Percentiles rank a stretch among this genome's conserved stretches.
phyloP scores from a whole-genome alignment of 2,113 vertebrate genomes.

The Embiotoca jacksoni region DNA sequence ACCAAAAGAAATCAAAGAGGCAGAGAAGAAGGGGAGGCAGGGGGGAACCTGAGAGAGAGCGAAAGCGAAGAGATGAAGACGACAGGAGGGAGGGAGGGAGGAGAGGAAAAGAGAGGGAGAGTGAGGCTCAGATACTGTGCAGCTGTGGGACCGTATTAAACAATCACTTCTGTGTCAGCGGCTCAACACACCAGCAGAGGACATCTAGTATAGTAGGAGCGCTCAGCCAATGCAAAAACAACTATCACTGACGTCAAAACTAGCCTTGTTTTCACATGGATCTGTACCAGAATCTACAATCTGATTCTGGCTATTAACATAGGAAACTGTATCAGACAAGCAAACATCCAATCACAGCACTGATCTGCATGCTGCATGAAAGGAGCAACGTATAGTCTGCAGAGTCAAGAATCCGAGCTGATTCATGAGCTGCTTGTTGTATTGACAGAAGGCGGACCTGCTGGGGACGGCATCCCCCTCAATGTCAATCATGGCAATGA shows the following conservation, averaged over 20 bases:
- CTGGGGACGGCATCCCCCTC: slow-evolving; percentile 38
- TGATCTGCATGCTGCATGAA: slow-evolving; percentile 23
- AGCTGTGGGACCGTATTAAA: slow-evolving; percentile 74
- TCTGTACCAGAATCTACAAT: neutral
- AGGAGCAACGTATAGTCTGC: slow-evolving; percentile 26
- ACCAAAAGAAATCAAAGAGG: slow-evolving; percentile 43
- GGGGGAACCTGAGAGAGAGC: slow-evolving; percentile 27
- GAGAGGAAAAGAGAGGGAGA: slow-evolving; percentile 22
- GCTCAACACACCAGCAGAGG: slow-evolving; percentile 60
- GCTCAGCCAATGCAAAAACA: slow-evolving; percentile 29
- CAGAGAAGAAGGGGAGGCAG: slow-evolving; percentile 3
- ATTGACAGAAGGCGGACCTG: slow-evolving; percentile 51
- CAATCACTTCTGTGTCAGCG: slow-evolving; percentile 76
- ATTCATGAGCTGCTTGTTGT: slow-evolving; percentile 56
- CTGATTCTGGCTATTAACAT: slow-evolving; percentile 19
- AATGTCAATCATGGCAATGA: slow-evolving; percentile 59
- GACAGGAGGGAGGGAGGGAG: slow-evolving; percentile 27
- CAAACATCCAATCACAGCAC: slow-evolving; percentile 16
- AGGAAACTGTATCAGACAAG: slow-evolving; percentile 1
- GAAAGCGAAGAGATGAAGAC: slow-evolving; percentile 49
- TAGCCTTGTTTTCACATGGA: slow-evolving; percentile 6
- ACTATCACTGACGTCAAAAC: slow-evolving; percentile 40
- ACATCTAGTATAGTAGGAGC: slow-evolving; percentile 51
- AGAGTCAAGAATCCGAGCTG: slow-evolving; percentile 49
- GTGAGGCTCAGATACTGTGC: slow-evolving; percentile 58